These are phyloP conservation scores for Lacerta bilineata DNA, from an alignment of 2,797 vertebrate species.

Conservation along the genomic window DNA sequence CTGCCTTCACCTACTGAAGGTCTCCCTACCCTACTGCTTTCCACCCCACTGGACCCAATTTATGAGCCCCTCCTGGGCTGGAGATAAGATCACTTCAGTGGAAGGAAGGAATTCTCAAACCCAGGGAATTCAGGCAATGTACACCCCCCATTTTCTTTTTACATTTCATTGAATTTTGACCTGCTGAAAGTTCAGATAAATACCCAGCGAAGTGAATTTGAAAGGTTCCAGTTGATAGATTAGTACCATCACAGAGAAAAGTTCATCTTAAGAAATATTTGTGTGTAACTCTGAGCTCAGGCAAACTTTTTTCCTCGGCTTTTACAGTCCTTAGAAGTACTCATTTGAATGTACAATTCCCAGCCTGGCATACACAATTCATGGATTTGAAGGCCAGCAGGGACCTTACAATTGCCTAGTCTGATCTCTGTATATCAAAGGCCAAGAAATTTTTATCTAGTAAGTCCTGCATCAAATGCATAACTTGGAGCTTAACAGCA, in stretches of 20 bases:
- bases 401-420: neutral
- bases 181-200: neutral
- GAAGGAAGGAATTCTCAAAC: neutral
- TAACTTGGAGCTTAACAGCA: neutral
- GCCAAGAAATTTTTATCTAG: neutral
- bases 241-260: neutral
- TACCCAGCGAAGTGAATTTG: neutral
- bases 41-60: neutral
- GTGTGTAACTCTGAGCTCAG: neutral
- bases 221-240: conserved; percentile 14
- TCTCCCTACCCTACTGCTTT: neutral
- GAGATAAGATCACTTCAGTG: neutral
- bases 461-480: neutral
- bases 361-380: neutral
- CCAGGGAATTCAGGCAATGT: neutral
- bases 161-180: conserved; percentile 6
- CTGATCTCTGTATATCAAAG: neutral
- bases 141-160: neutral
- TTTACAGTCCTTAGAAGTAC: conserved; percentile 10
- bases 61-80: too few species aligned
- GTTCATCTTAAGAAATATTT: neutral
- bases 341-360: neutral
- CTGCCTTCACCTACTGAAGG: too few species aligned
- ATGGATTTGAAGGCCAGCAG: neutral
- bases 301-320: neutral